These are phyloP conservation scores for Lacerta viridis DNA, from an alignment of 2,797 vertebrate genomes.

Conservation along the genomic window DNA sequence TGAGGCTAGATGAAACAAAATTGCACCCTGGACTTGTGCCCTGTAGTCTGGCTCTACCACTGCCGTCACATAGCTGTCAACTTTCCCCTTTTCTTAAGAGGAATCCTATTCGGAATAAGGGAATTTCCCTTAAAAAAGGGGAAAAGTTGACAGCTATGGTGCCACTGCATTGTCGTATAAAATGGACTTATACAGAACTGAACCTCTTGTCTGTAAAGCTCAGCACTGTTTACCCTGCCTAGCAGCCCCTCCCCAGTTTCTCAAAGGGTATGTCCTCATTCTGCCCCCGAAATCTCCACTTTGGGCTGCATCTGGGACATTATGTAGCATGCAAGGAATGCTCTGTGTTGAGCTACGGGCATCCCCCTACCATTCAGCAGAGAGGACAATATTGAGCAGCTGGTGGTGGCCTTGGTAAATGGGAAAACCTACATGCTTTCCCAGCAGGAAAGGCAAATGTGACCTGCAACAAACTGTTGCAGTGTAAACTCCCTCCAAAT, in stretches of 20 bases:
- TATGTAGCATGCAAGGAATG: no score
- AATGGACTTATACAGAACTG: background rate
- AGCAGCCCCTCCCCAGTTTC: background rate
- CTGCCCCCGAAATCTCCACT: background rate
- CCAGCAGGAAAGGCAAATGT: no score
- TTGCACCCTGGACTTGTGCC: background rate
- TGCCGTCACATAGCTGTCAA: background rate
- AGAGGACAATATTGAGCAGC: background rate
- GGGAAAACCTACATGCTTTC: background rate
- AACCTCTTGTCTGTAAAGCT: background rate
- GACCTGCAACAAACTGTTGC: background rate
- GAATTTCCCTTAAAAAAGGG: no score
- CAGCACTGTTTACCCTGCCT: background rate
- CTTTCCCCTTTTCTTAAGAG: no score
- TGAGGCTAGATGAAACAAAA: background rate
- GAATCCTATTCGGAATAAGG: no score
- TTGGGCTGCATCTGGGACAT: background rate
- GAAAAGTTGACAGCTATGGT: no score
- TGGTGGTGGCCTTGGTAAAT: background rate
- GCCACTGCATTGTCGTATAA: background rate
- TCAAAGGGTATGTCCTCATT: background rate
- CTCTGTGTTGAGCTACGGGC: background rate
- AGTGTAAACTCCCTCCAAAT: background rate
- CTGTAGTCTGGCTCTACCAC: background rate
- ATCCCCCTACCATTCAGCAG: background rate